A percentile compares a stretch with the other conserved stretches of the same genome.
Conservation (phyloP, 2,797 vertebrate genomes). For the Etheostoma perlongum region DNA sequence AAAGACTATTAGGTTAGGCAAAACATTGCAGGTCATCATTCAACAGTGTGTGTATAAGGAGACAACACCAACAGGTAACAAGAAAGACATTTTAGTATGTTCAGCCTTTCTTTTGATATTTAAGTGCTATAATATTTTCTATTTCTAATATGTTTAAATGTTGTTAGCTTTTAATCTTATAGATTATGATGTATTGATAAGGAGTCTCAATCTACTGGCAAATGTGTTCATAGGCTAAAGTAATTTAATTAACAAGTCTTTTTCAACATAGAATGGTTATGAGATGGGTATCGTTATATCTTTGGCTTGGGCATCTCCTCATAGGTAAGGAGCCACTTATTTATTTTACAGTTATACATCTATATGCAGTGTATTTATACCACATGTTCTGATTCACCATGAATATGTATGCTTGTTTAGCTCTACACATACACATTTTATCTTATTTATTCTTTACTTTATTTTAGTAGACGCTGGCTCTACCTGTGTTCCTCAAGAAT, state of each 20-base stretch:
- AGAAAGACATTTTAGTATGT: not conserved
- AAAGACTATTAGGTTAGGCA: conserved; percentile 41
- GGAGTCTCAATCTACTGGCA: not conserved
- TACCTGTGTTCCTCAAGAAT: not conserved
- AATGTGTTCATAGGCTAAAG: not conserved
- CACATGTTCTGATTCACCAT: not conserved
- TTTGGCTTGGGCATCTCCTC: conserved; percentile 45
- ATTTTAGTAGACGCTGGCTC: conserved; percentile 31
- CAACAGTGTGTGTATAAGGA: not conserved
- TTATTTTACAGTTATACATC: not conserved
- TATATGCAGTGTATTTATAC: no score
- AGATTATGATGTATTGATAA: not conserved
- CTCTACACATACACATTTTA: not conserved
- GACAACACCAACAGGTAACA: conserved; percentile 47
- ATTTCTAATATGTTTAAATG: not conserved
- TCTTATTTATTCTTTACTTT: not conserved
- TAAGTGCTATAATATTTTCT: not conserved
- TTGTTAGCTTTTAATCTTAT: not conserved
- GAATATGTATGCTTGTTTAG: not conserved
- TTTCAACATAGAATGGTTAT: conserved; percentile 45
- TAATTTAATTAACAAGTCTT: not conserved
- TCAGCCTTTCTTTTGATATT: not conserved
- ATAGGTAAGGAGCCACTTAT: conserved; percentile 41
- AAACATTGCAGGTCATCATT: conserved; percentile 46
- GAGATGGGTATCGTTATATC: not conserved